These are phyloP conservation scores for Acronicta alni DNA, from an alignment of 2,888 invertebrate genomes.

Conservation along the genomic window DNA sequence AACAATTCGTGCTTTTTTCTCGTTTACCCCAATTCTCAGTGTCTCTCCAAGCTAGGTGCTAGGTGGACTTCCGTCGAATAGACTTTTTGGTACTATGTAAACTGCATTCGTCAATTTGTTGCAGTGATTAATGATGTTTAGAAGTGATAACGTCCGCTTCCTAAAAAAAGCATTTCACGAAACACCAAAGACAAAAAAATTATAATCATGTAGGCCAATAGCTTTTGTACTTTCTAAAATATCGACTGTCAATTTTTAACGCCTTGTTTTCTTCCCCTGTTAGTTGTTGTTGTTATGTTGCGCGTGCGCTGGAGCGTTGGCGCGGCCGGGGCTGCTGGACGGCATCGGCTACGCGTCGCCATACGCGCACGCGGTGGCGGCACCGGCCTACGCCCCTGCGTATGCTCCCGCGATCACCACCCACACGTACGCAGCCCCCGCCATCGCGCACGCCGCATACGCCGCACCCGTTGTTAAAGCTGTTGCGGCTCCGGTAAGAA, in stretches of 20 bases:
- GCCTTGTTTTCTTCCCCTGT: not conserved
- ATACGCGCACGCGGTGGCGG: constrained; percentile 44
- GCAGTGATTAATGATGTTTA: too few relatives aligned
- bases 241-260: not conserved
- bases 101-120: too few relatives aligned
- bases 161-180: too few relatives aligned
- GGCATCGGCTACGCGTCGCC: constrained; percentile 49
- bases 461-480: constrained; percentile 56
- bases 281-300: constrained; percentile 81
- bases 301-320: constrained; percentile 73
- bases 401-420: constrained; percentile 50
- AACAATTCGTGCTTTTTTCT: not conserved
- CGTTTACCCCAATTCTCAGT: too few relatives aligned
- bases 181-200: too few relatives aligned
- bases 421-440: constrained; percentile 44
- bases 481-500: constrained; percentile 71
- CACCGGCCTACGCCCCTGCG: constrained; percentile 45
- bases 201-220: too few relatives aligned
- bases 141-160: too few relatives aligned
- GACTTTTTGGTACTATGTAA: too few relatives aligned
- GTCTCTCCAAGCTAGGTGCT: too few relatives aligned
- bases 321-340: constrained; percentile 47
- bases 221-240: too few relatives aligned
- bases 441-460: constrained; percentile 40
- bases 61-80: too few relatives aligned